Percentiles rank a stretch among this genome's conserved stretches.
Evolutionary conservation across 2,797 vertebrate genomes (phyloP).

Genomic region (Sebastes goodei): DNA sequence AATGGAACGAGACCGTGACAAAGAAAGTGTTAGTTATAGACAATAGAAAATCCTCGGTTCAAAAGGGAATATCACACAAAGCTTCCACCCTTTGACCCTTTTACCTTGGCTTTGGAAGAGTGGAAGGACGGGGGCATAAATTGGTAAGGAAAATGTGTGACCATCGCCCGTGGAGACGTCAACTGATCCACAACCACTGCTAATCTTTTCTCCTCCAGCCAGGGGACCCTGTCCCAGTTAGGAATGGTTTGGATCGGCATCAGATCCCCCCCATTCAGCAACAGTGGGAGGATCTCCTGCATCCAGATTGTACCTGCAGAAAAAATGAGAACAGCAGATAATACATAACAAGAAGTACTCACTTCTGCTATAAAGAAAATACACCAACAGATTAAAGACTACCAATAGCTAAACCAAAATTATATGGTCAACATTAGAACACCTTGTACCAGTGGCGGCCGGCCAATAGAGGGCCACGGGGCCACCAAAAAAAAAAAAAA

Average conservation of each 20-base stretch:
- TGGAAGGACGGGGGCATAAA: slow-evolving; percentile 84
- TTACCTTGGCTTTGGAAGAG: slow-evolving; percentile 87
- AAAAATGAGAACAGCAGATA: background rate
- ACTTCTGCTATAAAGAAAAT: background rate
- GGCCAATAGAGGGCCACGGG: too few relatives aligned
- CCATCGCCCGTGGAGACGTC: slow-evolving; percentile 80
- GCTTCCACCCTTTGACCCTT: background rate
- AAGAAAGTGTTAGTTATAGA: background rate
- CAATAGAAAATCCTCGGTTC: too few relatives aligned
- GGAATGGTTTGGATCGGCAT: slow-evolving; percentile 79
- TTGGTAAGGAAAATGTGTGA: slow-evolving; percentile 84
- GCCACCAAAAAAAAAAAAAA: too few relatives aligned
- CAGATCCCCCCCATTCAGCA: slow-evolving; percentile 85
- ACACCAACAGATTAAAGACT: background rate
- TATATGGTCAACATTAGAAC: background rate
- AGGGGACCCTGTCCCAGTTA: slow-evolving; percentile 89
- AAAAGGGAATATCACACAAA: background rate
- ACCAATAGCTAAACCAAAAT: background rate
- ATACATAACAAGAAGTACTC: slow-evolving; percentile 28
- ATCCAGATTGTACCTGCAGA: slow-evolving; percentile 83
- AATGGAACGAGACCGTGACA: background rate
- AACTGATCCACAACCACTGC: slow-evolving; percentile 64
- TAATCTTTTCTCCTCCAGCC: slow-evolving; percentile 83
- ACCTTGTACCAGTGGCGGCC: too few relatives aligned
- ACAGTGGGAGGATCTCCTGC: slow-evolving; percentile 83